Evolutionary conservation across 2,797 vertebrate genomes (phyloP), one percentile per base, ranked within the genome.

Genomic region (Rhadinocentrus ornatus): DNA sequence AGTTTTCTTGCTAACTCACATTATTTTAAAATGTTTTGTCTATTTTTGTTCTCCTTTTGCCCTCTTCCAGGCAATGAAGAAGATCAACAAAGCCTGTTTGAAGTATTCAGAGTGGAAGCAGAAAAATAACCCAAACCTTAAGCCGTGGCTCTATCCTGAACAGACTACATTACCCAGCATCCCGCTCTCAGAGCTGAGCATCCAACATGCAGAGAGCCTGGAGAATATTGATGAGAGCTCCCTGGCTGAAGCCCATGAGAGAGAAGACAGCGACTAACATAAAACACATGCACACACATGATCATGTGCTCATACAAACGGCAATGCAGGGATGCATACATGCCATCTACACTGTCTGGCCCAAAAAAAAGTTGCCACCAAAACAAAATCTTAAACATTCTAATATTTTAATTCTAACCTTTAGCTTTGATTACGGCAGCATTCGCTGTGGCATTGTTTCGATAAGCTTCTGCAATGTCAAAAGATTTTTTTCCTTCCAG

Each of bases 181-280:
- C 91, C 90, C 95, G 0, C 91, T 98, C 12, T 94, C 96, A 0
- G 96, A 98, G 87, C 95, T 99, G 66, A 95, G 95, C 50, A 93
- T 98, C 73, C 97, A 98, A 85, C 96, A 93, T 0, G 97, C 96
- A 0, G 97, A 97, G 86, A 98, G 97, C 16, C 94, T 99, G 91
- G 97, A 99, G 90, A 97, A 97, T 89, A 97, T 99, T 32, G 97
- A 99, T 0, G 97, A 99, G 91, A 99, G 97, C 82, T 71, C 92
- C 0, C 84, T 97, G 79, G 81, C 93, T 0, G 97, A 99, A 91
- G 85, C 90, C 83, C 94, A 94, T 4, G 90, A 91, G 65, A 89
- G 87, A 76, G 48, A 96, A 4, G 91, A 94, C 68, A 95, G 96
- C 58, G 96, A 96, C 13, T 95, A 96, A 67, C 67, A 56, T 66